phyloP scores from a whole-genome alignment of 2,888 invertebrate species.

The Oligia fasciuncula region DNA sequence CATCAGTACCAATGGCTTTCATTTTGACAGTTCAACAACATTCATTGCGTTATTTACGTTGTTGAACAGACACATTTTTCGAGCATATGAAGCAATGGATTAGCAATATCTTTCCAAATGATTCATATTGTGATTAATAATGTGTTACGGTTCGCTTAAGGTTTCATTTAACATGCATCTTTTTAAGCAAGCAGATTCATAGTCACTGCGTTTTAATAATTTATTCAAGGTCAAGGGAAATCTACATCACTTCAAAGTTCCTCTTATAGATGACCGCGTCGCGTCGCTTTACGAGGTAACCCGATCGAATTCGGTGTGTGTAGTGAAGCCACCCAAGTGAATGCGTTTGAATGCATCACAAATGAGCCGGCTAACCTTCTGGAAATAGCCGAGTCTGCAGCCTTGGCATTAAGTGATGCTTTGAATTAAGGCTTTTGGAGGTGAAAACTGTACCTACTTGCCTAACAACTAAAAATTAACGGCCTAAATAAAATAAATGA shows the following conservation, averaged over 20 bases:
- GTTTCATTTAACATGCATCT: neutral
- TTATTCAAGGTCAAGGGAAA: constrained; percentile 15
- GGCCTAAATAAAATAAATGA: neutral
- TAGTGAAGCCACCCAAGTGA: constrained; percentile 51
- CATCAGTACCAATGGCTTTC: too few relatives aligned
- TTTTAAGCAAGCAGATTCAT: neutral
- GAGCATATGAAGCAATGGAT: too few relatives aligned
- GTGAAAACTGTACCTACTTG: neutral
- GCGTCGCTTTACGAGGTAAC: constrained; percentile 48
- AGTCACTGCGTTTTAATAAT: constrained; percentile 9
- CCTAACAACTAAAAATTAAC: neutral
- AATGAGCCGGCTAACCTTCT: constrained; percentile 63
- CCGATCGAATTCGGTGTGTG: constrained; percentile 39
- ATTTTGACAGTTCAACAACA: too few relatives aligned
- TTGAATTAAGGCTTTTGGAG: constrained; percentile 10
- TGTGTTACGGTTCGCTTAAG: neutral
- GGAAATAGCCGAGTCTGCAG: constrained; percentile 47
- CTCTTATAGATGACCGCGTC: constrained; percentile 33
- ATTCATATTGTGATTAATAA: too few relatives aligned
- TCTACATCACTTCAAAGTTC: constrained; percentile 25
- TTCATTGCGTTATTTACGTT: too few relatives aligned
- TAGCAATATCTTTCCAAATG: too few relatives aligned
- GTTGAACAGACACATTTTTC: too few relatives aligned
- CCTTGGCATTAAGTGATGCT: constrained; percentile 37
- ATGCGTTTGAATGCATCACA: constrained; percentile 56